Conservation (phyloP, 37 sponge, comb jelly and placozoan genomes). For the Petrosia ficiformis region DNA sequence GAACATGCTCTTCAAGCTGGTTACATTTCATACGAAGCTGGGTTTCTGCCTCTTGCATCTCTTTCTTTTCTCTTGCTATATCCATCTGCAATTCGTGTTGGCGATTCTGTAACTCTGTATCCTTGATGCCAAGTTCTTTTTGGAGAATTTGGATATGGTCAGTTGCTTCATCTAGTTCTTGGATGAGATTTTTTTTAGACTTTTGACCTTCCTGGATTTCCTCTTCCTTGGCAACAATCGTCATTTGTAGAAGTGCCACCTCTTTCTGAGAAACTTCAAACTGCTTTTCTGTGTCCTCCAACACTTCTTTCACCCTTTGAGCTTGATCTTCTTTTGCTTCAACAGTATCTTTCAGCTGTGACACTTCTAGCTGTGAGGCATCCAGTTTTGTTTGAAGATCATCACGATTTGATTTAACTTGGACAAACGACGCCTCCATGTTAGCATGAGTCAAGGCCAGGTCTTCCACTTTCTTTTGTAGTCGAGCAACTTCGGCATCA, state of each 20-base stretch:
- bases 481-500: not conserved
- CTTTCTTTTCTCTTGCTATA: not conserved
- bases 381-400: not conserved
- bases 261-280: not conserved
- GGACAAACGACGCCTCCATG: constrained; percentile 12
- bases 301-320: not conserved
- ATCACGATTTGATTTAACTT: not conserved
- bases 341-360: not conserved
- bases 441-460: not conserved
- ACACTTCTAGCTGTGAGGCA: not conserved
- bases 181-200: not conserved
- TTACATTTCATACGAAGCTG: not conserved
- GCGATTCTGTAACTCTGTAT: not conserved
- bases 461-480: constrained; percentile 16
- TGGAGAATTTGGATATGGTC: not conserved
- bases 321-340: constrained; percentile 9
- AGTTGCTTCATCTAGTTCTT: constrained; percentile 1
- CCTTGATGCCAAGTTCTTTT: not conserved
- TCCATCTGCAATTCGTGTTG: not conserved
- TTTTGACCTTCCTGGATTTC: not conserved
- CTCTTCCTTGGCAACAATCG: too few relatives aligned
- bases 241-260: too few relatives aligned
- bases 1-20: not conserved
- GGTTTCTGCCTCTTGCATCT: not conserved
- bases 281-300: constrained; percentile 5